Percentiles rank a stretch among this genome's conserved stretches.
These are phyloP conservation scores for Petromus typicus DNA, from an alignment of 2,113 vertebrate species.

Conservation along the genomic window DNA sequence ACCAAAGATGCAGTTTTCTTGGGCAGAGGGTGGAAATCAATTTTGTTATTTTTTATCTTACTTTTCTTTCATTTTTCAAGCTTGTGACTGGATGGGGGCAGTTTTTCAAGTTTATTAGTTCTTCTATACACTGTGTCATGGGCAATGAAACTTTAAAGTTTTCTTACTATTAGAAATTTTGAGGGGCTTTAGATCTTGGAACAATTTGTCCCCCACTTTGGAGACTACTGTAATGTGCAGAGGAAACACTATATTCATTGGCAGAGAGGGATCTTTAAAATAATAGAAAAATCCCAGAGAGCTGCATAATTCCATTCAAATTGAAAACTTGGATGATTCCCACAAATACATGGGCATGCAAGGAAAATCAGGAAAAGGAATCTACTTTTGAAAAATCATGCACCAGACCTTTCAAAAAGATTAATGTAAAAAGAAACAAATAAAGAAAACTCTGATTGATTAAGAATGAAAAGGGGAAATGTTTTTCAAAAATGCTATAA, in stretches of 20 bases:
- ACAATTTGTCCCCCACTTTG: accelerated
- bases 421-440: background rate
- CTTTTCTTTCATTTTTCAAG: background rate
- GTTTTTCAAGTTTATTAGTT: background rate
- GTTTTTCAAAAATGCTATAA: conserved; percentile 38
- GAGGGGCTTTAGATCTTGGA: background rate
- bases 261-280: background rate
- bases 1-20: conserved; percentile 19
- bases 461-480: background rate
- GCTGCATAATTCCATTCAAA: background rate
- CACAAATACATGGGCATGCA: background rate
- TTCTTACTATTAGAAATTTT: too few species aligned
- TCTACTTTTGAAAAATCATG: background rate
- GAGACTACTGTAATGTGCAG: background rate
- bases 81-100: background rate
- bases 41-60: background rate
- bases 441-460: background rate
- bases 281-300: background rate
- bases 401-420: background rate
- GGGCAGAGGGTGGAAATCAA: background rate
- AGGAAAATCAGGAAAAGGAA: background rate
- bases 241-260: background rate
- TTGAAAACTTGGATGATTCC: background rate
- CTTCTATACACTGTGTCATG: accelerated
- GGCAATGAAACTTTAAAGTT: background rate